Conservation (phyloP, 2,113 vertebrate species). For the Shinisaurus crocodilurus region DNA sequence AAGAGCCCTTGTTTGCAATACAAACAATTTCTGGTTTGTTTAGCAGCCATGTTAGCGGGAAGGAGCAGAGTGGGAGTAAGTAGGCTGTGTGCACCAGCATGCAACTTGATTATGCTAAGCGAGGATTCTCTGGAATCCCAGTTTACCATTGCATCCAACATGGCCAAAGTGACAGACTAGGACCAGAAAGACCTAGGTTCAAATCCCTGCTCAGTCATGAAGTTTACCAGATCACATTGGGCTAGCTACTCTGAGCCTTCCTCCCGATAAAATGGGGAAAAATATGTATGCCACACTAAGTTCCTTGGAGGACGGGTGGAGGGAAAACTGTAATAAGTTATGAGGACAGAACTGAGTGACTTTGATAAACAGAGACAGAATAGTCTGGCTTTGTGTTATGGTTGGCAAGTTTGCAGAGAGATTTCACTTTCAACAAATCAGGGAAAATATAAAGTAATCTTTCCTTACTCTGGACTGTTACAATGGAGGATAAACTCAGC, state of each 20-base stretch:
- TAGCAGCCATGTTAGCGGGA: background rate
- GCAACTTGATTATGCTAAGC: background rate
- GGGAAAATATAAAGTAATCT: background rate
- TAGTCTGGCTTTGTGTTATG: conserved; percentile 17
- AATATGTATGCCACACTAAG: background rate
- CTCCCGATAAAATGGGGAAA: background rate
- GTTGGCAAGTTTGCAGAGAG: conserved; percentile 24
- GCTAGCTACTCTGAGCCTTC: background rate
- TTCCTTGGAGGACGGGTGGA: background rate
- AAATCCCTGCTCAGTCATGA: background rate
- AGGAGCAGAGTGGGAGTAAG: background rate
- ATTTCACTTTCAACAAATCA: conserved; percentile 20
- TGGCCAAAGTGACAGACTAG: background rate
- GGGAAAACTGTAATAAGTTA: background rate
- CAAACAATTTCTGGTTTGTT: background rate
- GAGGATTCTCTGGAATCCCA: background rate
- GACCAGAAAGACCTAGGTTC: background rate
- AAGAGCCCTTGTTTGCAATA: background rate
- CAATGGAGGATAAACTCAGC: background rate
- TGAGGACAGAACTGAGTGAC: conserved; percentile 25
- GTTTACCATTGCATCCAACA: background rate
- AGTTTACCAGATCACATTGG: background rate
- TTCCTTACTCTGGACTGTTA: background rate
- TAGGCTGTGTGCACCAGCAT: background rate
- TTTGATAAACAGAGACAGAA: conserved; percentile 42